Evolutionary conservation across 2,888 invertebrate genomes (phyloP).

Genomic region (Suillia variegata): DNA sequence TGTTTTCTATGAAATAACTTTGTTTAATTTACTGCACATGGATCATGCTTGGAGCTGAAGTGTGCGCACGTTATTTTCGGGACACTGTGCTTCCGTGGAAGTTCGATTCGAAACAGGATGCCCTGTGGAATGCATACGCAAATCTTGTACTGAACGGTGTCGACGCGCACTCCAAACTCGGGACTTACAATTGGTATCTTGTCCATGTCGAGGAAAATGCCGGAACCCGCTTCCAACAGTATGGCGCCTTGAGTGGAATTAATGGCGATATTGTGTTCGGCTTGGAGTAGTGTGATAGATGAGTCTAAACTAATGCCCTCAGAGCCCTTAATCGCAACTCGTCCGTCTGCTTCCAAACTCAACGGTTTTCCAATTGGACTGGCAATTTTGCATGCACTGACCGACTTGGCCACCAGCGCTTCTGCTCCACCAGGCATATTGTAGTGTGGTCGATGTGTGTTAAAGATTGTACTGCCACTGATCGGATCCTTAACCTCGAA

Average conservation of each 20-base stretch:
- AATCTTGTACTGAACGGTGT: slow-evolving; percentile 76
- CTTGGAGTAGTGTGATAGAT: slow-evolving; percentile 73
- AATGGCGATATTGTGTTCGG: slow-evolving; percentile 79
- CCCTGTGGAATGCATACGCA: slow-evolving; percentile 92
- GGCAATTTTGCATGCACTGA: slow-evolving; percentile 74
- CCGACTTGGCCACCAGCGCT: slow-evolving; percentile 69
- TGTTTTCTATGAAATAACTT: too few relatives aligned
- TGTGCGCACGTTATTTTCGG: slow-evolving; percentile 58
- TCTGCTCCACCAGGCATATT: slow-evolving; percentile 73
- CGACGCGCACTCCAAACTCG: slow-evolving; percentile 59
- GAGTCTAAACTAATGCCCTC: slow-evolving; percentile 79
- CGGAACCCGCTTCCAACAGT: slow-evolving; percentile 71
- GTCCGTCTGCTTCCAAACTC: slow-evolving; percentile 70
- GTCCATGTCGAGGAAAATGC: slow-evolving; percentile 73
- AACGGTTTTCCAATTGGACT: slow-evolving; percentile 75
- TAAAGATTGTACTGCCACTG: slow-evolving; percentile 71
- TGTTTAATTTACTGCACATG: slow-evolving; percentile 37
- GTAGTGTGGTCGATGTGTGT: slow-evolving; percentile 75
- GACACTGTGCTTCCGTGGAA: slow-evolving; percentile 63
- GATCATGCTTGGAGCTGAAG: slow-evolving; percentile 55
- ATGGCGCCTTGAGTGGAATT: slow-evolving; percentile 81
- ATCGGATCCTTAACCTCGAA: slow-evolving; percentile 73
- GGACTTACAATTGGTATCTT: slow-evolving; percentile 71
- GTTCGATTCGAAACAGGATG: slow-evolving; percentile 78
- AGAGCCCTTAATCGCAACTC: slow-evolving; percentile 74